Conservation (phyloP, 2,888 invertebrate genomes). For the Temnothorax rugatulus region DNA sequence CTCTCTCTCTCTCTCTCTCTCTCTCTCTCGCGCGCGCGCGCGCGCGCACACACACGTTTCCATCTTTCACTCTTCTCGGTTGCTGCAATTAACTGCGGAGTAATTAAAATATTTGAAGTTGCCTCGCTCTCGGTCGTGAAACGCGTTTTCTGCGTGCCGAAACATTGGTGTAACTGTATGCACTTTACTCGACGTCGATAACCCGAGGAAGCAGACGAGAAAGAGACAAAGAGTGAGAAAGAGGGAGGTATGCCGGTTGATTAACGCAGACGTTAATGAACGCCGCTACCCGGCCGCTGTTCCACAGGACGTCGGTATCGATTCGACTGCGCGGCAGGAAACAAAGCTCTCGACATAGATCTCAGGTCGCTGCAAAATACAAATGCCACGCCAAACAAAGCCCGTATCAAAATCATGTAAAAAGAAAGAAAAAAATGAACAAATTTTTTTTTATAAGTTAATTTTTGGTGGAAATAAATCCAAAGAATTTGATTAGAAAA, state of each 20-base stretch:
- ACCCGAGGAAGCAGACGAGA: constrained; percentile 6
- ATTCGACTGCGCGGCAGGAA: constrained; percentile 65
- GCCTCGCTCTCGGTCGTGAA: constrained; percentile 28
- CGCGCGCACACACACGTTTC: not conserved
- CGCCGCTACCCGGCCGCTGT: constrained; percentile 61
- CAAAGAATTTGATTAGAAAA: not conserved
- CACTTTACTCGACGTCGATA: constrained; percentile 37
- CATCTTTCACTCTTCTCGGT: not conserved
- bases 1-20: not conserved
- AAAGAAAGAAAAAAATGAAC: not conserved
- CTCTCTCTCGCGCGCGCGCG: not conserved
- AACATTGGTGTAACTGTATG: constrained; percentile 42
- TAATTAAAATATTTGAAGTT: constrained; percentile 79
- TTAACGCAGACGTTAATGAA: constrained; percentile 80
- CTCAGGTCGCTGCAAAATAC: constrained; percentile 21
- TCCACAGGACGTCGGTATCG: constrained; percentile 73
- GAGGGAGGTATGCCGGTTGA: constrained; percentile 66
- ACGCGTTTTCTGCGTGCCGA: constrained; percentile 30
- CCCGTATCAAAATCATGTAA: not conserved
- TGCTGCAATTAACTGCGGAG: constrained; percentile 75
- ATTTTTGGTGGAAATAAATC: not conserved
- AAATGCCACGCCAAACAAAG: not conserved
- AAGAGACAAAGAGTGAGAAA: constrained; percentile 7
- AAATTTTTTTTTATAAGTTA: not conserved
- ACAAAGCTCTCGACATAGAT: constrained; percentile 43